phyloP scores from a whole-genome alignment of 2,888 invertebrate genomes.

The Eupithecia subumbrata region DNA sequence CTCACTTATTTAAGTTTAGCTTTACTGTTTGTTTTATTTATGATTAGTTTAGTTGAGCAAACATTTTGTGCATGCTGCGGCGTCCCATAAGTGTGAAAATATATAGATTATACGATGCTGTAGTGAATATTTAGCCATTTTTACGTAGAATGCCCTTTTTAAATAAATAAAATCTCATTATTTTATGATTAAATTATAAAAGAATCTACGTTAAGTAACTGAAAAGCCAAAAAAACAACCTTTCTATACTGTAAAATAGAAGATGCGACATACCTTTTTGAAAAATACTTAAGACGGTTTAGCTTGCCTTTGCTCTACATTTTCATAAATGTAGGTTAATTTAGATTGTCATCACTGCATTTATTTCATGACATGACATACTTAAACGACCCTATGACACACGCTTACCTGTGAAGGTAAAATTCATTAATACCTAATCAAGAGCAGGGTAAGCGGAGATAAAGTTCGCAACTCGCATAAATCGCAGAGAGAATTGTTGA shows the following conservation, averaged over 20 bases:
- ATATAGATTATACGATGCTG: too few species aligned
- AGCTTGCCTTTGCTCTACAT: not conserved
- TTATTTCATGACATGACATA: not conserved
- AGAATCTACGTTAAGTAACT: not conserved
- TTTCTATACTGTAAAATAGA: not conserved
- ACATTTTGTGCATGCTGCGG: too few species aligned
- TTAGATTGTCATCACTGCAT: too few species aligned
- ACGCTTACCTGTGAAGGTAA: not conserved
- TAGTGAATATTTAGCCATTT: too few species aligned
- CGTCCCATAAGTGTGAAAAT: too few species aligned
- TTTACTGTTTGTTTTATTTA: too few species aligned
- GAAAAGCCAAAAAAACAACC: not conserved
- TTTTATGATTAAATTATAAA: not conserved
- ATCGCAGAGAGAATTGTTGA: conserved; percentile 4
- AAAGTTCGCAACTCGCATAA: not conserved
- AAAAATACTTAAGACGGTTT: too few species aligned
- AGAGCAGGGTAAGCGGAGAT: not conserved
- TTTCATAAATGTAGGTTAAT: not conserved
- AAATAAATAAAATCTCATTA: not conserved
- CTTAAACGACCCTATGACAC: not conserved
- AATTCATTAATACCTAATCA: not conserved
- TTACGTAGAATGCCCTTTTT: too few species aligned
- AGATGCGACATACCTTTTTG: too few species aligned
- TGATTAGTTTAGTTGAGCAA: too few species aligned
- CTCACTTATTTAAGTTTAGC: too few species aligned